phyloP scores from a whole-genome alignment of 1,140 invertebrate genomes.

The Saccostrea glomerata region DNA sequence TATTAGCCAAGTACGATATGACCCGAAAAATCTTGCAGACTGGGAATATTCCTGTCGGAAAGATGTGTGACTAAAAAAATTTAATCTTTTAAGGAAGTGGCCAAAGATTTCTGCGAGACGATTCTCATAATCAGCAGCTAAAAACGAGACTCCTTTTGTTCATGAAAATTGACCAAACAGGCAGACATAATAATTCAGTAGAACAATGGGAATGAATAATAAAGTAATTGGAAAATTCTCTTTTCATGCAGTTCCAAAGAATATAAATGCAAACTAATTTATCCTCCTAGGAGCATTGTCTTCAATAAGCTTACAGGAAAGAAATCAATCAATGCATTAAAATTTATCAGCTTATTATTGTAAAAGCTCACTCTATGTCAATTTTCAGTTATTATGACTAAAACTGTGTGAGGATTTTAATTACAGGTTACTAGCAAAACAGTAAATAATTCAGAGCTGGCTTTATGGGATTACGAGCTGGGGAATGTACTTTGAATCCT shows the following conservation, averaged over 20 bases:
- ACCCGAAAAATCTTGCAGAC: not conserved
- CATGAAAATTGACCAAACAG: too few relatives aligned
- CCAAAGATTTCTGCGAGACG: not conserved
- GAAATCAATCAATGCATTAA: not conserved
- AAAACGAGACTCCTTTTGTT: not conserved
- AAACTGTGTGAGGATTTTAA: not conserved
- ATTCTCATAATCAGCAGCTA: not conserved
- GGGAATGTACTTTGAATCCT: not conserved
- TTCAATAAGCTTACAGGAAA: not conserved
- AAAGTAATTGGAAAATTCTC: not conserved
- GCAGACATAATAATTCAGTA: too few relatives aligned
- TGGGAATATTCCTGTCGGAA: not conserved
- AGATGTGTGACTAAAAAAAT: not conserved
- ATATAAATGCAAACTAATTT: not conserved
- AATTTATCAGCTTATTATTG: conserved; percentile 2
- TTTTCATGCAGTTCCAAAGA: conserved; percentile 6
- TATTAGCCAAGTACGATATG: conserved; percentile 13
- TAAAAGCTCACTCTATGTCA: not conserved
- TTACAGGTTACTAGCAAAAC: not conserved
- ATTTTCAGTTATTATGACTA: not conserved
- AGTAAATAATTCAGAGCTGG: not conserved
- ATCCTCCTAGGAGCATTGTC: not conserved
- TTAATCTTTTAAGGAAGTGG: not conserved
- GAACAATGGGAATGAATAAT: not conserved
- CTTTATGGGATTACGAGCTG: not conserved